A percentile compares a stretch with the other conserved stretches of the same genome.
Conservation (phyloP, 2,113 vertebrate genomes). For the Athene cunicularia region DNA sequence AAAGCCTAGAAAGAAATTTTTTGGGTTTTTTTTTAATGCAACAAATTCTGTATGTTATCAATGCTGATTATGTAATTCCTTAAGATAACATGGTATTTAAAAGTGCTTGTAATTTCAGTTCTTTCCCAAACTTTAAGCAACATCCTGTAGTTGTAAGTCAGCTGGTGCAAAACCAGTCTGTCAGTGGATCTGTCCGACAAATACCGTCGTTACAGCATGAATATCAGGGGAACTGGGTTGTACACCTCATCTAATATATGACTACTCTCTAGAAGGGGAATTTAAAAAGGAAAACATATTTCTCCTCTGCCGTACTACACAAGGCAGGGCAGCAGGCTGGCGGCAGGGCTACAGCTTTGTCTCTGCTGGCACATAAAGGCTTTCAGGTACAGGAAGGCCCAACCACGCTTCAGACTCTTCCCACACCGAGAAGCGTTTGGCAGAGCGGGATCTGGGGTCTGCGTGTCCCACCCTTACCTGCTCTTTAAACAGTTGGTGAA, state of each 20-base stretch:
- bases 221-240: not conserved
- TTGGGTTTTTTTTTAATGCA: not conserved
- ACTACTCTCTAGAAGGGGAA: not conserved
- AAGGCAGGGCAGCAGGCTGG: not conserved
- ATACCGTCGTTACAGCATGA: not conserved
- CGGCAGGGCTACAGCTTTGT: not conserved
- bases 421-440: not conserved
- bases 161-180: not conserved
- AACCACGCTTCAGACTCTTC: not conserved
- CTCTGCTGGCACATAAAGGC: not conserved
- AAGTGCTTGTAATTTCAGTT: not conserved
- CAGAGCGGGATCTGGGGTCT: not conserved
- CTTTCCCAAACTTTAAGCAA: not conserved
- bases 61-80: not conserved
- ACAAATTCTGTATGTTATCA: not conserved
- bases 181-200: not conserved
- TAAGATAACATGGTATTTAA: not conserved
- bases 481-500: not conserved
- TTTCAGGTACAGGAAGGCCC: not conserved
- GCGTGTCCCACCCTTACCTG: not conserved
- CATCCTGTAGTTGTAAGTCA: not conserved
- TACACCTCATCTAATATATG: not conserved
- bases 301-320: not conserved
- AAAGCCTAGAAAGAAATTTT: slow-evolving; percentile 79
- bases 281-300: not conserved